A percentile compares a stretch with the other conserved stretches of the same genome.
Conservation (phyloP, 2,113 vertebrate species). For the Ovis canadensis region DNA sequence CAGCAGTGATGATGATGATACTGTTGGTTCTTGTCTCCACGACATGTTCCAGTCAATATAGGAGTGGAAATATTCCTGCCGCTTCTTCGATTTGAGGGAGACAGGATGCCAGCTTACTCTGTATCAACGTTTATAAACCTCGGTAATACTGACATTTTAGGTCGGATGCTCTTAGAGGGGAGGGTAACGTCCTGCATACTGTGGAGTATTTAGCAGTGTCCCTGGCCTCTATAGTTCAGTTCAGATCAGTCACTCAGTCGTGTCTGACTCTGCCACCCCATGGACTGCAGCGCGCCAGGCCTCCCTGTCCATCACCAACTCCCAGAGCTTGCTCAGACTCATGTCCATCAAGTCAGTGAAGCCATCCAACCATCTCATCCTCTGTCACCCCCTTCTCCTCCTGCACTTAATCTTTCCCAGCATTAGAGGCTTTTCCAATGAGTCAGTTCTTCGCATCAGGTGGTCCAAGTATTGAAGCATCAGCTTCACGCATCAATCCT, state of each 20-base stretch:
- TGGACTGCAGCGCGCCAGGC: not conserved
- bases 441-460: not conserved
- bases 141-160: accelerated
- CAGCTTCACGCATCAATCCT: not conserved
- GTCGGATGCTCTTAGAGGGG: accelerated
- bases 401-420: not conserved
- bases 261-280: not conserved
- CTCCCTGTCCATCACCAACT: not conserved
- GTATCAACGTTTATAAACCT: not conserved
- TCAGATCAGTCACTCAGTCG: not conserved
- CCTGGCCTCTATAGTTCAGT: not conserved
- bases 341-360: not conserved
- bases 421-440: not conserved
- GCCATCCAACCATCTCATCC: not conserved
- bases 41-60: not conserved
- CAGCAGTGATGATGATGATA: accelerated
- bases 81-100: not conserved
- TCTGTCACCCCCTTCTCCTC: not conserved
- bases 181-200: accelerated
- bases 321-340: not conserved
- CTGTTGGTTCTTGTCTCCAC: not conserved
- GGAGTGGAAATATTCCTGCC: not conserved
- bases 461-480: not conserved
- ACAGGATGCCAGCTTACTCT: not conserved
- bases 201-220: too few species aligned